phyloP scores from a whole-genome alignment of 2,113 vertebrate species.

The Myrmecobius fasciatus region DNA sequence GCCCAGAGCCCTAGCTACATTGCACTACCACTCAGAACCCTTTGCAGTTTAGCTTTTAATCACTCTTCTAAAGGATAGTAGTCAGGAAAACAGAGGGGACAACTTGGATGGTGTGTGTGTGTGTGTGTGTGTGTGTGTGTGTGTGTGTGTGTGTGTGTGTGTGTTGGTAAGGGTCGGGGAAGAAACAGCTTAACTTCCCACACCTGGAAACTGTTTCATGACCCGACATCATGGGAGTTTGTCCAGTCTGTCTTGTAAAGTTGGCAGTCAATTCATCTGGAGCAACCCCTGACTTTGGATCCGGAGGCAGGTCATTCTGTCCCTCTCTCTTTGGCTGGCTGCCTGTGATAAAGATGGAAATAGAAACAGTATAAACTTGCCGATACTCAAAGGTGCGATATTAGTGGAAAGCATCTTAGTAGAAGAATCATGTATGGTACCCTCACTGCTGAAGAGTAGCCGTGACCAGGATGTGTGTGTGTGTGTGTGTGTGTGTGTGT shows the following conservation, averaged over 20 bases:
- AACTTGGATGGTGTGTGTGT: background rate
- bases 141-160: too few relatives aligned
- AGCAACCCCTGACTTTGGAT: background rate
- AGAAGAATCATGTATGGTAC: background rate
- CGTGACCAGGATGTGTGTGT: background rate
- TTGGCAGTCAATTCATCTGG: background rate
- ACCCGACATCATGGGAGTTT: background rate
- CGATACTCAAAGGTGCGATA: background rate
- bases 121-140: too few relatives aligned
- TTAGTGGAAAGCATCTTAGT: background rate
- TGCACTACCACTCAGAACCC: background rate
- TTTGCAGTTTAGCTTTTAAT: background rate
- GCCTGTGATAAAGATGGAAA: background rate
- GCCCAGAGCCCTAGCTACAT: background rate
- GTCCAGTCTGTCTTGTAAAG: background rate
- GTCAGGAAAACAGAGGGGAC: background rate
- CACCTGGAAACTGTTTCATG: background rate
- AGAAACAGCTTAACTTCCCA: background rate
- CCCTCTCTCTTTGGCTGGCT: background rate
- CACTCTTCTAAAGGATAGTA: background rate
- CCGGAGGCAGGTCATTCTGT: background rate
- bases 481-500: too few relatives aligned
- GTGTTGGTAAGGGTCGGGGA: background rate
- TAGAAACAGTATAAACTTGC: background rate
- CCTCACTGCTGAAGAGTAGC: background rate